These are phyloP conservation scores for Euphonia xanthogaster DNA, from an alignment of 2,797 vertebrate species.

Conservation along the genomic window DNA sequence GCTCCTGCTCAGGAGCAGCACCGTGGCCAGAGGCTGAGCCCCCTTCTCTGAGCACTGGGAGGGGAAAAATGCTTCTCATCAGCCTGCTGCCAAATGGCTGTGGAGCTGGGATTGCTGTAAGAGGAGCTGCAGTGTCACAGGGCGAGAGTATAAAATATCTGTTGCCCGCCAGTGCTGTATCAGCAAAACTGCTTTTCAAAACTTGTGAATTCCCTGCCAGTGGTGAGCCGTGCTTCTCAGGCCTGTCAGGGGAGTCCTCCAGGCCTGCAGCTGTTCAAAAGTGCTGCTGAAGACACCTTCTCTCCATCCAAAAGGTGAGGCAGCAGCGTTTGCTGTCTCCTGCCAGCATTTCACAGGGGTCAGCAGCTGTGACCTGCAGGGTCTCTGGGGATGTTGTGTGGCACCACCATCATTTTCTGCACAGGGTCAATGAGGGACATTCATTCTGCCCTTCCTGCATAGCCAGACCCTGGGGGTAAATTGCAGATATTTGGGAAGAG, in stretches of 20 bases:
- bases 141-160: neutral
- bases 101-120: neutral
- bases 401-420: neutral
- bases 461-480: neutral
- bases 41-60: neutral
- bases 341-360: neutral
- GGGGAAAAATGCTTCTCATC: neutral
- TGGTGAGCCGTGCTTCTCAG: neutral
- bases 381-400: fast-evolving
- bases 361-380: neutral
- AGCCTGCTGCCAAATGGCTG: neutral
- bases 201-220: neutral
- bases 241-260: neutral
- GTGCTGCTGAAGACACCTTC: neutral
- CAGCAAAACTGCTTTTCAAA: neutral
- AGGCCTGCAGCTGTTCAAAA: neutral
- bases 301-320: neutral
- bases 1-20: neutral
- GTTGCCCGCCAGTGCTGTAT: neutral
- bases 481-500: neutral
- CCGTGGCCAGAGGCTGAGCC: neutral
- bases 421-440: neutral
- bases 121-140: neutral
- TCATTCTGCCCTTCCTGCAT: neutral
- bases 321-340: neutral